These are phyloP conservation scores for Okapia johnstoni DNA, from an alignment of 2,113 vertebrate species.

Conservation along the genomic window DNA sequence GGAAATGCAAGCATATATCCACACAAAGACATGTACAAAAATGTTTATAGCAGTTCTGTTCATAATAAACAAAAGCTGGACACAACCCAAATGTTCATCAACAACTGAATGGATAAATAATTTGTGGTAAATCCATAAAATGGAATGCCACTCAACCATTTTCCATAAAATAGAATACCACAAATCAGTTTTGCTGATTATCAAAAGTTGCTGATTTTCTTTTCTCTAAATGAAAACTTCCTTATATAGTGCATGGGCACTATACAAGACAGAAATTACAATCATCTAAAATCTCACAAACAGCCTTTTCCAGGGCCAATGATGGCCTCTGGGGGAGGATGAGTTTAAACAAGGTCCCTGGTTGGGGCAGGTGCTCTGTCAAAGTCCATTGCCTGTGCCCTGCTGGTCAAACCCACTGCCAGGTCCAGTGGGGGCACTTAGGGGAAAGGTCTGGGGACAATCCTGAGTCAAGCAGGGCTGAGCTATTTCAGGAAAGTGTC, in stretches of 20 bases:
- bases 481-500: background rate
- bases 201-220: background rate
- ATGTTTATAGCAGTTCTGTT: background rate
- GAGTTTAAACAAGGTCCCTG: background rate
- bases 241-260: background rate
- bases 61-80: background rate
- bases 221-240: background rate
- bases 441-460: background rate
- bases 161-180: background rate
- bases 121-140: background rate
- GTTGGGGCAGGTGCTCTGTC: background rate
- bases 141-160: background rate
- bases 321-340: background rate
- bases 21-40: background rate
- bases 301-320: background rate
- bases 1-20: background rate
- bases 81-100: background rate
- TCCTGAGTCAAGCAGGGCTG: background rate
- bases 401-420: background rate
- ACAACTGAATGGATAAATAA: background rate
- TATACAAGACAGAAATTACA: background rate
- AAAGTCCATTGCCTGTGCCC: background rate
- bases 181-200: background rate
- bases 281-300: background rate
- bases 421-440: accelerated